phyloP scores from a whole-genome alignment of 1,140 invertebrate species.

The Drosophila novamexicana region DNA sequence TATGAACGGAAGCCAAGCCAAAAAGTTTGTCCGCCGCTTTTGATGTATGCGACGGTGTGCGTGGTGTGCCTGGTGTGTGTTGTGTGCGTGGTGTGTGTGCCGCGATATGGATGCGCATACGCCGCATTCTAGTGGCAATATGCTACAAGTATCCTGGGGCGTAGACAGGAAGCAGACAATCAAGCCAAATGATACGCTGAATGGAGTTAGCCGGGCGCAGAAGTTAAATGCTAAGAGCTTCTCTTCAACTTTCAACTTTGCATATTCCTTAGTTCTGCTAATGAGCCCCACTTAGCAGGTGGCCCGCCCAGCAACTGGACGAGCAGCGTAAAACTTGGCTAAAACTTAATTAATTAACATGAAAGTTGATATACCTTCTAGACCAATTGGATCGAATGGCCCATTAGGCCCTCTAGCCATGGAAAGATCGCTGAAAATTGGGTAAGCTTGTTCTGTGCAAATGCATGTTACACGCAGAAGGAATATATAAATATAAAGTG shows the following conservation, averaged over 20 bases:
- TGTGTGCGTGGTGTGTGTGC: conserved; percentile 9
- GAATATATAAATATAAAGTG: too few species aligned
- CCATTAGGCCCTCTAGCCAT: too few species aligned
- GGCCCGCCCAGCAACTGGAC: conserved; percentile 6
- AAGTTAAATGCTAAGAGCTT: neutral
- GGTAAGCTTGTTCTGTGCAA: too few species aligned
- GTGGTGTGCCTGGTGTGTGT: conserved; percentile 14
- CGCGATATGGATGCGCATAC: conserved; percentile 22
- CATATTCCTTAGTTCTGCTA: conserved; percentile 1
- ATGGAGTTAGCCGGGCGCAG: conserved; percentile 24
- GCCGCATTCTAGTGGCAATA: conserved; percentile 51
- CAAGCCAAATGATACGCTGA: conserved; percentile 63
- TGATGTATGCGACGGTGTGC: conserved; percentile 49
- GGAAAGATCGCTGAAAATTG: too few species aligned
- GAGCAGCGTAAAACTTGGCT: conserved; percentile 5
- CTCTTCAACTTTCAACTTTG: neutral
- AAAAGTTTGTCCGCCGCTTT: conserved; percentile 68
- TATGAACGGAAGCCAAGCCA: conserved; percentile 45
- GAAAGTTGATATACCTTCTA: too few species aligned
- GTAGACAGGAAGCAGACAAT: conserved; percentile 67
- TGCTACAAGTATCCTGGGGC: conserved; percentile 45
- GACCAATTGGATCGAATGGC: too few species aligned
- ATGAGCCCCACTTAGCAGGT: conserved; percentile 26
- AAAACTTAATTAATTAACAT: neutral
- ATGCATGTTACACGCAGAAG: too few species aligned